A percentile compares a stretch with the other conserved stretches of the same genome.
These are phyloP conservation scores for Choloepus hoffmanni DNA, from an alignment of 2,113 vertebrate genomes.

Conservation along the genomic window DNA sequence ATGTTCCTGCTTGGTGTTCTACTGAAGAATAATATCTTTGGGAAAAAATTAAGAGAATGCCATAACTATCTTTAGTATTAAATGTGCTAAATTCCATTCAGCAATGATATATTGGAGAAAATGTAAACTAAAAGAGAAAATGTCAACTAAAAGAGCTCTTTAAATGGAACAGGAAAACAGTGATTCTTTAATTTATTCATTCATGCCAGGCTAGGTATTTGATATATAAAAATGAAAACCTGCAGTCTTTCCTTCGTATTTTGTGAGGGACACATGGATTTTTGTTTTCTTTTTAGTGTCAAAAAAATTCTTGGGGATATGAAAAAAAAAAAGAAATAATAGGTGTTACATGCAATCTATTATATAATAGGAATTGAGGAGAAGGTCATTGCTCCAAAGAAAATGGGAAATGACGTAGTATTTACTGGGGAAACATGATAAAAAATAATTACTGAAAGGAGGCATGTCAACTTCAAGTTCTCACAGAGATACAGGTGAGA, in stretches of 20 bases:
- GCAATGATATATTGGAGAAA: neutral
- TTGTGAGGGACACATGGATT: neutral
- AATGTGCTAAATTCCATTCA: neutral
- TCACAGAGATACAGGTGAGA: neutral
- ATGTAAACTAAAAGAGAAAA: neutral
- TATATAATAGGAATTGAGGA: neutral
- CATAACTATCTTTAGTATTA: neutral
- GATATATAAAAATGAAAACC: neutral
- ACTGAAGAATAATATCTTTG: neutral
- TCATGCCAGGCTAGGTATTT: neutral
- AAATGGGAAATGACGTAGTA: neutral
- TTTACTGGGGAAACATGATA: neutral
- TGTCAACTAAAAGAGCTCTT: neutral
- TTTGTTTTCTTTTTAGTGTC: neutral
- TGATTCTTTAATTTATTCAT: no score
- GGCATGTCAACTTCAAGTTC: neutral
- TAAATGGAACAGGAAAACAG: neutral
- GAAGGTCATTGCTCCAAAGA: neutral
- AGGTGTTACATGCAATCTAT: neutral
- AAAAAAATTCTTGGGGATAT: neutral
- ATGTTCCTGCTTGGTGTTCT: neutral
- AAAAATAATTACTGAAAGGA: neutral
- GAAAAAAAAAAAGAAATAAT: neutral
- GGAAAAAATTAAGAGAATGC: neutral
- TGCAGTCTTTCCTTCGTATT: neutral